Base-by-base conservation (phyloP, 2,113 vertebrate genomes). In the Globicephala melas region DNA sequence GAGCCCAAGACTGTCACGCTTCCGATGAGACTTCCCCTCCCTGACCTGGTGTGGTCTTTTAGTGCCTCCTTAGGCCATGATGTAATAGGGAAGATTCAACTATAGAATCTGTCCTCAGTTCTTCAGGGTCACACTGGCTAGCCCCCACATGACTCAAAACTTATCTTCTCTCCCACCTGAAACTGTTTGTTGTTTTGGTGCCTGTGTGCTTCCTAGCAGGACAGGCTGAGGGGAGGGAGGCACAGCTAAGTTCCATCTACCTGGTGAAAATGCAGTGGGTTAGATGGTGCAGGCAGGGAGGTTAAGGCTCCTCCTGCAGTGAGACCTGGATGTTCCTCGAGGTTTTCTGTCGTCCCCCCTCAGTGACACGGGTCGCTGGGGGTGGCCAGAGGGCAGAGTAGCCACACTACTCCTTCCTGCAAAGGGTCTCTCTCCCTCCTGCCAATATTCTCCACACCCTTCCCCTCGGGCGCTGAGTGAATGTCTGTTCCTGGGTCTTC, bases 311-410 rank as follows among this genome's bases (percentile, higher is more conserved):
- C 33, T 26, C 25, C 21, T 15, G 3, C 25, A 31, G 25, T 0
- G 0, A 12, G 67, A 21, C 33, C 7, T 0, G 0, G 23, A 7
- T 5, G 2, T 36, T 28, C 47, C 33, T 36, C 0, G 0, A 1
- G 36, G 44, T 31, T 47, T 50, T 6, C 15, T 53, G 26, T 62
- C 18, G 3, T 23, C 6, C 11, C 26, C 1, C 1, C 23, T 55
- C 13, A 5, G 15, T 1, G 36, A 1, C 0, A 0, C 0, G 38
- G 86, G 7, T 28, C 0, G 0, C 47, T 1, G 31, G 31, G 33
- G 33, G 3, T 13, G 20, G 3, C 26, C 28, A 1, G 28, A 1
- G 8, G 28, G 55, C 17, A 38, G 12, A 1, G 73, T 1, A 6
- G 8, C 36, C 63, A 17, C 26, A 0, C 20, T 28, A 10, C 6